A percentile compares a stretch with the other conserved stretches of the same genome.
phyloP scores from a whole-genome alignment of 2,888 invertebrate species.

The Dysmachus trigonus region DNA sequence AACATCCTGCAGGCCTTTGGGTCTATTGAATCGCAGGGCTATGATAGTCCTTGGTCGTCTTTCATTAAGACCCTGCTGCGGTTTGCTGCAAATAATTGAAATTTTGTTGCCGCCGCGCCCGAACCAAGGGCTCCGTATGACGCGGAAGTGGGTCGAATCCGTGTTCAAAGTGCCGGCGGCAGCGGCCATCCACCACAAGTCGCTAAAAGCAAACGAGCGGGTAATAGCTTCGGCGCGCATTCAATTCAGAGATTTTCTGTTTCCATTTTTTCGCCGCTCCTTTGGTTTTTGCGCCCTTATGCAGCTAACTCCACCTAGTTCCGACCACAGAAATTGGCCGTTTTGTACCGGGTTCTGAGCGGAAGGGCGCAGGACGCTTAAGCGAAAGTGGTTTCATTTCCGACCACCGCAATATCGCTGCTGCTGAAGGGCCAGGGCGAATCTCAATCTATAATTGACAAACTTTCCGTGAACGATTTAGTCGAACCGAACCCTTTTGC shows the following conservation, averaged over 20 bases:
- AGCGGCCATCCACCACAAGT: background rate
- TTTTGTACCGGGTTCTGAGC: background rate
- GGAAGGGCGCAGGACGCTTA: background rate
- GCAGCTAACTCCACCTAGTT: background rate
- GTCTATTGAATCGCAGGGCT: background rate
- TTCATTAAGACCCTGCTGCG: background rate
- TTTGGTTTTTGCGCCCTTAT: background rate
- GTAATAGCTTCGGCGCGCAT: background rate
- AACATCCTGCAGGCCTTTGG: background rate
- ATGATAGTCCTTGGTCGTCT: background rate
- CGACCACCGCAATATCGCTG: background rate
- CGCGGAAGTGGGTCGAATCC: background rate
- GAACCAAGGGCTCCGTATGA: background rate
- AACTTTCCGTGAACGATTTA: constrained; percentile 28
- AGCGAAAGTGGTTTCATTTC: background rate
- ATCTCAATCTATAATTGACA: constrained; percentile 32
- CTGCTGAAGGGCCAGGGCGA: background rate
- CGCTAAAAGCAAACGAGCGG: background rate
- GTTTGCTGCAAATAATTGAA: background rate
- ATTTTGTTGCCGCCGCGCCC: background rate
- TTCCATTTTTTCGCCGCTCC: background rate
- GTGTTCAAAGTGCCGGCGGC: background rate
- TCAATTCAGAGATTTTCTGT: background rate
- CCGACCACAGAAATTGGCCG: background rate
- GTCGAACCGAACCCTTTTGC: constrained; percentile 1